phyloP scores from a whole-genome alignment of 2,113 vertebrate genomes.

The Hyaena hyaena region DNA sequence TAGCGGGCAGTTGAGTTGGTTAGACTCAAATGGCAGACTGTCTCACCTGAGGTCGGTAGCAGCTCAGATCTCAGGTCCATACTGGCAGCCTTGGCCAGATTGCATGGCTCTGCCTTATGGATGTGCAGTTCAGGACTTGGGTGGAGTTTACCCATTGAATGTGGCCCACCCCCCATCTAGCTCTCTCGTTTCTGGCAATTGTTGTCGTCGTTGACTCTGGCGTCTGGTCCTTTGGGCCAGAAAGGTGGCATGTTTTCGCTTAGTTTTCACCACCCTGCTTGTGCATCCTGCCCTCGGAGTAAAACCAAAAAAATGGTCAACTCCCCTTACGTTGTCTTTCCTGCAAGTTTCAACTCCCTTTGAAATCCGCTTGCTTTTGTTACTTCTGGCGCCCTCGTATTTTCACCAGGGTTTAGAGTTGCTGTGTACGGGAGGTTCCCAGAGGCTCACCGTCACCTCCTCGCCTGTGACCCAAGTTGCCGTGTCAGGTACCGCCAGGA shows the following conservation, averaged over 20 bases:
- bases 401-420: slow-evolving; percentile 16
- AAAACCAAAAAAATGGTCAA: neutral
- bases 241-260: neutral
- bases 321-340: neutral
- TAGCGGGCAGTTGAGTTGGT: neutral
- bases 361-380: slow-evolving; percentile 9
- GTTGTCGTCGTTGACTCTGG: neutral
- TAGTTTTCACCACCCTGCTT: neutral
- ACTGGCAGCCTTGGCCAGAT: neutral
- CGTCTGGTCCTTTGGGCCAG: neutral
- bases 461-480: neutral
- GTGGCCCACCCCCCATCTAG: neutral
- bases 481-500: neutral
- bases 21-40: neutral
- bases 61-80: neutral
- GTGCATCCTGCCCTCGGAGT: neutral
- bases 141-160: neutral
- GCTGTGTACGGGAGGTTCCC: neutral
- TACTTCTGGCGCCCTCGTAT: neutral
- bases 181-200: neutral
- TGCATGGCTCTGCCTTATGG: neutral
- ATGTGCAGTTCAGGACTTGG: neutral
- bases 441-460: slow-evolving; percentile 23
- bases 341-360: neutral
- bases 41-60: neutral